phyloP scores from a whole-genome alignment of 2,888 invertebrate species.

The Oligia latruncula region DNA sequence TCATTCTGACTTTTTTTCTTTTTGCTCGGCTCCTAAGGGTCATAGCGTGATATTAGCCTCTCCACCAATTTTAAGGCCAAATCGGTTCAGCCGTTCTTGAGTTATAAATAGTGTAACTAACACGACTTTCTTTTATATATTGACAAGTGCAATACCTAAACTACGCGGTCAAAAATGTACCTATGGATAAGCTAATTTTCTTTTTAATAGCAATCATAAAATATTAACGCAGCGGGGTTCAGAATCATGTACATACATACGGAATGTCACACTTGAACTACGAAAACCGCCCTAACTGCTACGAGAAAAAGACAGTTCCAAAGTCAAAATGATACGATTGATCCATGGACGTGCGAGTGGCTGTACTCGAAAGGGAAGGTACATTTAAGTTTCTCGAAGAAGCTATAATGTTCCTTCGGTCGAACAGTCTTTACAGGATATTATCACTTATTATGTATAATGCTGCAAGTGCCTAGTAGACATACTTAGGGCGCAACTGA shows the following conservation, averaged over 20 bases:
- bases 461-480: neutral
- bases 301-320: neutral
- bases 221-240: neutral
- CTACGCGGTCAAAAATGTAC: neutral
- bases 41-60: too few relatives aligned
- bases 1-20: too few relatives aligned
- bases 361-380: neutral
- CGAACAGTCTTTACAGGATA: too few relatives aligned
- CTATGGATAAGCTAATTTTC: neutral
- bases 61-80: too few relatives aligned
- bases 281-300: neutral
- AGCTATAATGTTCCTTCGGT: too few relatives aligned
- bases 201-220: neutral
- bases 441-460: too few relatives aligned
- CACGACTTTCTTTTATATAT: too few relatives aligned
- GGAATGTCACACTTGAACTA: neutral
- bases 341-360: neutral
- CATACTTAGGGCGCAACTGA: neutral
- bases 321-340: neutral
- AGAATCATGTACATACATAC: neutral
- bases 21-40: too few relatives aligned
- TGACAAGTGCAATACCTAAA: neutral
- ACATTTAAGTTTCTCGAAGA: neutral
- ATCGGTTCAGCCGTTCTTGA: too few relatives aligned
- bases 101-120: too few relatives aligned